A percentile compares a stretch with the other conserved stretches of the same genome.
These are phyloP conservation scores for Molothrus aeneus DNA, from an alignment of 2,797 vertebrate species.

Conservation along the genomic window DNA sequence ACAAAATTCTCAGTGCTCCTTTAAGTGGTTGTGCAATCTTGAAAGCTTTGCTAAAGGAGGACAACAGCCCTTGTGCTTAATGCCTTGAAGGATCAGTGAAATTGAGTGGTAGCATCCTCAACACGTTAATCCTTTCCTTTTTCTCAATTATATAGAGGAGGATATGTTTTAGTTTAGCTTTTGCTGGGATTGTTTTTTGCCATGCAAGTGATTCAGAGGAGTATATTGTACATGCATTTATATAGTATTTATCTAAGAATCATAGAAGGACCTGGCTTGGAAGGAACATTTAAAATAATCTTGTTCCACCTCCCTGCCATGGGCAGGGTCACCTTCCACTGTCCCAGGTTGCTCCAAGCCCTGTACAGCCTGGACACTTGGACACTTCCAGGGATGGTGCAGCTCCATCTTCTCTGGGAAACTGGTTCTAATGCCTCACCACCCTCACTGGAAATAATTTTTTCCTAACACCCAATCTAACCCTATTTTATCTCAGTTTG, in stretches of 20 bases:
- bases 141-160: neutral
- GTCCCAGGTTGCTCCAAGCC: neutral
- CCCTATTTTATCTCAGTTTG: neutral
- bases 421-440: neutral
- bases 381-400: neutral
- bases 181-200: neutral
- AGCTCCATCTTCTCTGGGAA: neutral
- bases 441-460: neutral
- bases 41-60: neutral
- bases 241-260: neutral
- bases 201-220: neutral
- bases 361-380: neutral
- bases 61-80: neutral
- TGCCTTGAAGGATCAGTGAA: neutral
- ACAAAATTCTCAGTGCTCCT: neutral
- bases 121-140: neutral
- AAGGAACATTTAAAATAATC: neutral
- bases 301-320: neutral
- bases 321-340: neutral
- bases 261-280: neutral
- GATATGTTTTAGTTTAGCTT: rapidly evolving
- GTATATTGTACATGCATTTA: neutral
- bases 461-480: neutral
- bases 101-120: neutral
- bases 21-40: neutral